A percentile compares a stretch with the other conserved stretches of the same genome.
Conservation (phyloP, 2,797 vertebrate species). For the Lepilemur ruficaudatus region DNA sequence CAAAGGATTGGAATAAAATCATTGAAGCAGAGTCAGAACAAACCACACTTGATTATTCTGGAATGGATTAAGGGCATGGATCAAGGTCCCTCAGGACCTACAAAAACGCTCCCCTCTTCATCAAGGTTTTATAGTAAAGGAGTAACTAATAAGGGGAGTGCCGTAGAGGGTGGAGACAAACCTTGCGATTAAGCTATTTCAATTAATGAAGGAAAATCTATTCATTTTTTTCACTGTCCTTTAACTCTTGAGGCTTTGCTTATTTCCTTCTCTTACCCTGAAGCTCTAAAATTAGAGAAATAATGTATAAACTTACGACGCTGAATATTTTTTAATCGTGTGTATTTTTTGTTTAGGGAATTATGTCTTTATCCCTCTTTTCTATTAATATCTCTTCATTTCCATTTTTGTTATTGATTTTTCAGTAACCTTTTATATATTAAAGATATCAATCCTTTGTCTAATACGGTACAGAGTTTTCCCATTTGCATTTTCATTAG, state of each 20-base stretch:
- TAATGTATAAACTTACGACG: background rate
- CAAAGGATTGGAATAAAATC: background rate
- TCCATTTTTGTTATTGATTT: background rate
- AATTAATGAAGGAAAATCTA: background rate
- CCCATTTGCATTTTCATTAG: background rate
- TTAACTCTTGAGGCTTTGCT: background rate
- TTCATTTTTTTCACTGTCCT: background rate
- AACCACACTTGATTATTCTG: background rate
- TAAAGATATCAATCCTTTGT: background rate
- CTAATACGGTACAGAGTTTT: background rate
- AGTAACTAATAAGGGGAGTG: background rate
- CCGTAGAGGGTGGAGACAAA: background rate
- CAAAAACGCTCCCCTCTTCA: background rate
- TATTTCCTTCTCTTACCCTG: background rate
- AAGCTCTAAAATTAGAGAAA: background rate
- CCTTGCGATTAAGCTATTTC: background rate
- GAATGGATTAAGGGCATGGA: background rate
- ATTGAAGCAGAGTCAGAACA: background rate
- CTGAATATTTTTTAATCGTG: background rate
- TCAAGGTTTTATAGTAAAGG: background rate
- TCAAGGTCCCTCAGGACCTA: background rate
- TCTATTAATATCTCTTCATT: background rate
- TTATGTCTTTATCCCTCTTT: background rate
- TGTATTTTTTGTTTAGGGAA: background rate
- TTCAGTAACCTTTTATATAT: background rate